Conservation (phyloP, 53 echinoderm and acorn worm species). For the Glandiceps talaboti region DNA sequence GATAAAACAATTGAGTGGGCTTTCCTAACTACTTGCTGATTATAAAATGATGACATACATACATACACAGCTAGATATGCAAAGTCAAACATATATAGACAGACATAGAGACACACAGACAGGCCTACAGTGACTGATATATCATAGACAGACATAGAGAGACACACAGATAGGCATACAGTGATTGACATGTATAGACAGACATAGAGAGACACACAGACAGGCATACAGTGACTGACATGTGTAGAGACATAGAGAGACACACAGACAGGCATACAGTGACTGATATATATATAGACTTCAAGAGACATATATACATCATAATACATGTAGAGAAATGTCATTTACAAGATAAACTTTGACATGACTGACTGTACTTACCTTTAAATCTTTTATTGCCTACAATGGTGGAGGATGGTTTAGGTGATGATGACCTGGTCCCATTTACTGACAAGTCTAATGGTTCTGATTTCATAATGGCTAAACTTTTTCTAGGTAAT, state of each 20-base stretch:
- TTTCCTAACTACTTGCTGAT: too few species aligned
- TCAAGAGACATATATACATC: too few species aligned
- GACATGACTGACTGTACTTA: background rate
- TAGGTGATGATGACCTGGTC: background rate
- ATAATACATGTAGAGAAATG: too few species aligned
- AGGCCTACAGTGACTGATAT: too few species aligned
- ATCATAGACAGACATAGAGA: background rate
- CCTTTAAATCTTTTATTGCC: background rate
- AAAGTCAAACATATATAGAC: too few species aligned
- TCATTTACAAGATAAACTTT: too few species aligned
- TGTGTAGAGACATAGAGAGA: too few species aligned
- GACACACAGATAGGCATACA: background rate
- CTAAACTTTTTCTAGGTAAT: too few species aligned
- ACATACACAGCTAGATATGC: too few species aligned
- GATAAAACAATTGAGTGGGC: too few species aligned
- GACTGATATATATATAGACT: background rate
- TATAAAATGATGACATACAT: too few species aligned
- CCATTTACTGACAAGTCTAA: background rate
- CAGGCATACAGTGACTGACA: background rate
- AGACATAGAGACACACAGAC: too few species aligned
- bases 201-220: background rate
- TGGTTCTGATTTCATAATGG: background rate
- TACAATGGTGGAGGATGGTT: background rate
- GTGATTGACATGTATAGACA: background rate
- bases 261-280: background rate